phyloP scores from a whole-genome alignment of 2,797 vertebrate genomes.

The Novumbra hubbsi region DNA sequence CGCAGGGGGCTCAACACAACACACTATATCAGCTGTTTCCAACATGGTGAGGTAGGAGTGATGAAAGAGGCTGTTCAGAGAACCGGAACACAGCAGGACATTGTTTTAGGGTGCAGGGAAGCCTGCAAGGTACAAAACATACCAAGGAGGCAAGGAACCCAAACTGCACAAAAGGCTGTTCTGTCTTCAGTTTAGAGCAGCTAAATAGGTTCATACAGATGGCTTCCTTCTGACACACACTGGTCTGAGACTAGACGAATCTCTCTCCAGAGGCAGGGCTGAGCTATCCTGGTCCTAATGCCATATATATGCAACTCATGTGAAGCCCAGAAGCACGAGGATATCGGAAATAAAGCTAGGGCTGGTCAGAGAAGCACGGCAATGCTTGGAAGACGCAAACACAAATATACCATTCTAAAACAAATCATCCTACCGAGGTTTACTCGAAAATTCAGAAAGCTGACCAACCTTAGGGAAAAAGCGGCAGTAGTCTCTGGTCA shows the following conservation, averaged over 20 bases:
- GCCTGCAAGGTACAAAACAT: constrained; percentile 14
- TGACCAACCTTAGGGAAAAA: constrained; percentile 83
- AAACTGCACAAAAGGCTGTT: background rate
- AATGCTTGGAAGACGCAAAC: background rate
- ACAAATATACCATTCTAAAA: background rate
- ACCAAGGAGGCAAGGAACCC: background rate
- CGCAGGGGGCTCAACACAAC: background rate
- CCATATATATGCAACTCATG: background rate
- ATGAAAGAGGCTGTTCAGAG: background rate
- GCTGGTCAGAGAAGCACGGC: background rate
- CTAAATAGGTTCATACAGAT: constrained; percentile 3
- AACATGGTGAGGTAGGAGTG: background rate
- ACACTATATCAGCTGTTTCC: background rate
- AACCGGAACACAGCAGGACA: constrained; percentile 10
- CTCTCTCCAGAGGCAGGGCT: background rate
- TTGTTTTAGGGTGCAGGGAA: constrained; percentile 6
- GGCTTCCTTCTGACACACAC: background rate
- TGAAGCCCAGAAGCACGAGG: background rate
- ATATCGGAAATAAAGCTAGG: background rate
- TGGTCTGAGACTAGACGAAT: background rate
- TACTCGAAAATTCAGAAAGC: background rate
- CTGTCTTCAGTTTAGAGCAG: background rate
- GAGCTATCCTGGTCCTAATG: background rate
- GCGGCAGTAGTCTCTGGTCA: constrained; percentile 91
- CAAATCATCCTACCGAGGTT: background rate